phyloP scores from a whole-genome alignment of 2,113 vertebrate species.

The Peromyscus californicus region DNA sequence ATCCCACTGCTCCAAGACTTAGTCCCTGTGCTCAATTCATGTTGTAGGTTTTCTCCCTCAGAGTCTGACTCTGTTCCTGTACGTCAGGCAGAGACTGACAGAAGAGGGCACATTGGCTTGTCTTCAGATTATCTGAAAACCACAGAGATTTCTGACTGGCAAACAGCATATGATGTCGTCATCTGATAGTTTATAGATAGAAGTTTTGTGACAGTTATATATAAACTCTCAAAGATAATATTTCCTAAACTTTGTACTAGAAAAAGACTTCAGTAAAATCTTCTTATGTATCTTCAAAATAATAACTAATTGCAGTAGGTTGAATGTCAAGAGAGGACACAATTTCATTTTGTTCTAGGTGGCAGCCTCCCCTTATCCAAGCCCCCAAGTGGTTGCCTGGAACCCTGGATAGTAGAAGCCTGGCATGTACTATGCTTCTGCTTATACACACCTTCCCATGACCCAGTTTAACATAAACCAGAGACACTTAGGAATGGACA shows the following conservation, averaged over 20 bases:
- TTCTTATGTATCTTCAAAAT: neutral
- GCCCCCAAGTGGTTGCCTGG: neutral
- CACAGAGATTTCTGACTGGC: neutral
- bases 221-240: neutral
- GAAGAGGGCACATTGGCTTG: neutral
- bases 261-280: neutral
- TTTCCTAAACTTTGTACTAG: neutral
- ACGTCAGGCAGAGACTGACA: neutral
- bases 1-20: neutral
- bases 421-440: no score
- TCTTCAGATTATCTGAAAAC: slow-evolving; percentile 1
- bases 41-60: neutral
- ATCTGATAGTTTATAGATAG: neutral
- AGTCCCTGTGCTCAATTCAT: neutral
- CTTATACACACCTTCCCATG: neutral
- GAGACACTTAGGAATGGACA: neutral
- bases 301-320: neutral
- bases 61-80: neutral
- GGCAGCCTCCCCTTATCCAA: neutral
- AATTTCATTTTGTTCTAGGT: neutral
- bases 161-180: neutral
- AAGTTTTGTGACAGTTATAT: neutral
- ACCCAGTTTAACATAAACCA: neutral
- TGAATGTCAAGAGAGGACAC: neutral
- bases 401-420: neutral